Base-by-base conservation (phyloP, 2,888 invertebrate species). In the Aplocera efformata region DNA sequence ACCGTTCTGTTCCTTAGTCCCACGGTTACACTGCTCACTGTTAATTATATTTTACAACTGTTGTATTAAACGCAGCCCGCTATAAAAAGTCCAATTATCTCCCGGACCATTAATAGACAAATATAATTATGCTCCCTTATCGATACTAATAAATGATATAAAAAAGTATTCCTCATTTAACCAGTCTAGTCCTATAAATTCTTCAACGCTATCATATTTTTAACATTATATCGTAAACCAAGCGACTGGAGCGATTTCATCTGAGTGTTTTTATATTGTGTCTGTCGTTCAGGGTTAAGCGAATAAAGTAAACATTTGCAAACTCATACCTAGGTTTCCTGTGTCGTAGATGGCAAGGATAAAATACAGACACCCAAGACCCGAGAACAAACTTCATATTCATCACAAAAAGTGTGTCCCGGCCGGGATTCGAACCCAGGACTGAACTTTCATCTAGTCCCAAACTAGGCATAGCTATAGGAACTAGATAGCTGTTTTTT, bases 191-290 rank as follows among this genome's bases (percentile, higher is more conserved):
- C 51, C 53, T 56, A 58, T 76, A 69, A 76, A 79, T 72, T 70
- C 66, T 60, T 47, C 46, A 56, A 55, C 61, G 67, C 67, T 74
- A 72, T 75, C 74, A 72, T 75, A 71, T 69, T 17, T 71, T n/a
- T 37, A 21, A 24, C 20, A 7, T 29, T 28, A 37, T 35, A 41
- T 24, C 27, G 28, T 35, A 29, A 35, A 35, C 28, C 7, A 22
- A 7, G 6, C 1, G 22, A n/a, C 6, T 1, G 6, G 1, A 5
- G 22, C 22, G n/a, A 1, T 17, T 22, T 22, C 7, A 22, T 22
- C 42, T 51, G 61, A 63, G 67, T 73, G 72, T 67, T 17, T 3
- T 17, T 5, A 3, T 17, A 17, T 17, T 17, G 2, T 17, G 2
- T 17, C 13, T 2, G 2, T 17, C 13, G 13, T 17, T 17, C 2